Evolutionary conservation across 2,888 invertebrate genomes (phyloP).

Genomic region (Lamellibrachia satsuma): DNA sequence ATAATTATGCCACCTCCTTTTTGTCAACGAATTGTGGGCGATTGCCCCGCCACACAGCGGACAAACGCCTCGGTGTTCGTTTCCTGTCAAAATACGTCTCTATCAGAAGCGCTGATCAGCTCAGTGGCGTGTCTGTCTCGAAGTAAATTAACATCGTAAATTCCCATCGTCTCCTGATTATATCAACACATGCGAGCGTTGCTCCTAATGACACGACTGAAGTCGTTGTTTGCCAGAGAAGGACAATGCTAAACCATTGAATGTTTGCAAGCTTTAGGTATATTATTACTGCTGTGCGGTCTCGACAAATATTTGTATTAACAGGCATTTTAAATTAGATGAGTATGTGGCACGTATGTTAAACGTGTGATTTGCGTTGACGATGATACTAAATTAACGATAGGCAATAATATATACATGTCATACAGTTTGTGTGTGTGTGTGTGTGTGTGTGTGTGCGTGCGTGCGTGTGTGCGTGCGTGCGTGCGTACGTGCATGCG

Average conservation of each 20-base stretch:
- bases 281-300: background rate
- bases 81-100: background rate
- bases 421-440: background rate
- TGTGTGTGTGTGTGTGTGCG: background rate
- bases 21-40: background rate
- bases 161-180: background rate
- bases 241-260: background rate
- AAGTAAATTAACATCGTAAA: background rate
- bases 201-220: background rate
- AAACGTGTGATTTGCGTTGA: background rate
- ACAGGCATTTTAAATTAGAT: background rate
- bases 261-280: background rate
- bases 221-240: background rate
- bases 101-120: background rate
- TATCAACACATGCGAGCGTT: background rate
- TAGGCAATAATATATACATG: background rate
- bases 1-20: background rate
- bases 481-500: background rate
- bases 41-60: constrained; percentile 17
- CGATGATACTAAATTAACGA: background rate
- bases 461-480: background rate
- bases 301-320: background rate
- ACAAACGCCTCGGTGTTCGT: background rate
- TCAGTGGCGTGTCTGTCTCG: background rate
- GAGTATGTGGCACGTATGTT: background rate